These are phyloP conservation scores for Lomographa bimaculata DNA, from an alignment of 2,888 invertebrate genomes.

Conservation along the genomic window DNA sequence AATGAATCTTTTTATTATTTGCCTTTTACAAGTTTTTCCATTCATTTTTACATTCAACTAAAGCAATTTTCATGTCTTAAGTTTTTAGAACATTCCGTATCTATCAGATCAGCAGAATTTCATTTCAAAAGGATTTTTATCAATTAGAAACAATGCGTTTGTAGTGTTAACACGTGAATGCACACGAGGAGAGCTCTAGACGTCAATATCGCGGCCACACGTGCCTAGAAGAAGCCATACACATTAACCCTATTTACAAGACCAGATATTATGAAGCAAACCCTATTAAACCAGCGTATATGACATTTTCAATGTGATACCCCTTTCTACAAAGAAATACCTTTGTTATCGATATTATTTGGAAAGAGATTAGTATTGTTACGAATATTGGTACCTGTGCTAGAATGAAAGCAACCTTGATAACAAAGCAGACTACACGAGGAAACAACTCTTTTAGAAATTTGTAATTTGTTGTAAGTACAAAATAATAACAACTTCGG, in stretches of 20 bases:
- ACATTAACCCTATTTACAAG: slow-evolving; percentile 70
- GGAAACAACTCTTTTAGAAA: slow-evolving; percentile 4
- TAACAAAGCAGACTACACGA: slow-evolving; percentile 10
- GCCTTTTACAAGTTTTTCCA: too few species aligned
- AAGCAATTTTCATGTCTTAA: too few species aligned
- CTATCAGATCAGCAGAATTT: too few species aligned
- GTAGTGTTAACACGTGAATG: slow-evolving; percentile 53
- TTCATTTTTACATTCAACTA: too few species aligned
- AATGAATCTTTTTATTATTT: too few species aligned
- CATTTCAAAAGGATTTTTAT: too few species aligned
- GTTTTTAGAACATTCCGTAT: too few species aligned
- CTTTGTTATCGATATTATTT: background rate
- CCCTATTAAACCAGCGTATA: slow-evolving; percentile 51
- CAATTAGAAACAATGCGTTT: too few species aligned
- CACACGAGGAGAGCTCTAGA: slow-evolving; percentile 44
- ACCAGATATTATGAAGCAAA: slow-evolving; percentile 47
- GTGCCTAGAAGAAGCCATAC: slow-evolving; percentile 66
- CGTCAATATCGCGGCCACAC: slow-evolving; percentile 48
- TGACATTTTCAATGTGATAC: background rate
- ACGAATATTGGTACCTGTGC: background rate
- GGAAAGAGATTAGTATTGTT: slow-evolving; percentile 4
- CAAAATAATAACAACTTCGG: slow-evolving; percentile 10
- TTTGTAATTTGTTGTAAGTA: slow-evolving; percentile 12
- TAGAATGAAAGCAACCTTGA: slow-evolving; percentile 15
- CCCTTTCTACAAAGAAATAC: background rate